Percentiles rank a stretch among this genome's conserved stretches.
Conservation (phyloP, 2,888 invertebrate genomes). For the Andrena dorsata region DNA sequence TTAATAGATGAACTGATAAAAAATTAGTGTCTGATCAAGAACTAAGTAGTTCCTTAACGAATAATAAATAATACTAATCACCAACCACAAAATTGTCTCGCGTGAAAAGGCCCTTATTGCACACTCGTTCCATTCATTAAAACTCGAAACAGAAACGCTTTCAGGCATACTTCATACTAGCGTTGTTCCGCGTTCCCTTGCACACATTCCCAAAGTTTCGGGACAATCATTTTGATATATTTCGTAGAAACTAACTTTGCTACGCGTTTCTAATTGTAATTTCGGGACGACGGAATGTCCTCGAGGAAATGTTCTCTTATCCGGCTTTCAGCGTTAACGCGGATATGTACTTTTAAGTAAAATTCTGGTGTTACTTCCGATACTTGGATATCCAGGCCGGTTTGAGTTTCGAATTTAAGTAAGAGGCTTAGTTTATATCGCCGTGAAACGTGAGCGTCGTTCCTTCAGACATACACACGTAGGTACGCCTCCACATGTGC, state of each 20-base stretch:
- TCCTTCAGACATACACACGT: slow-evolving; percentile 12
- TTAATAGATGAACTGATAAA: no score
- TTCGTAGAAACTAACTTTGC: not conserved
- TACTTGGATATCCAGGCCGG: slow-evolving; percentile 16
- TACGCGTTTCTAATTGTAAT: not conserved
- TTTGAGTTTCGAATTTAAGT: slow-evolving; percentile 24
- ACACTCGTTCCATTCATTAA: no score
- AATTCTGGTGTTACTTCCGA: slow-evolving; percentile 22
- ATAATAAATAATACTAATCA: no score
- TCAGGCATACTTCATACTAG: no score
- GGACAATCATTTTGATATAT: not conserved
- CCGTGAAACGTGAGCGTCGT: slow-evolving; percentile 12
- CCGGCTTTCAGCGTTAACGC: not conserved
- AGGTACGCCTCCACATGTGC: not conserved
- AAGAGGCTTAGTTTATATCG: slow-evolving; percentile 19
- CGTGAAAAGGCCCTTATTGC: no score
- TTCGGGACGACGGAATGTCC: not conserved
- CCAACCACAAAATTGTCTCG: no score
- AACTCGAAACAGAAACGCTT: no score
- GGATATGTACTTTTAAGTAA: not conserved
- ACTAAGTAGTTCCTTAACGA: no score
- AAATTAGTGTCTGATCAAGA: no score
- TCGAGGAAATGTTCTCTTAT: not conserved
- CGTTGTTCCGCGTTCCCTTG: no score
- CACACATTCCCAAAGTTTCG: no score